Base-by-base conservation (phyloP, 2,113 vertebrate species). In the Ammodytes dubius region DNA sequence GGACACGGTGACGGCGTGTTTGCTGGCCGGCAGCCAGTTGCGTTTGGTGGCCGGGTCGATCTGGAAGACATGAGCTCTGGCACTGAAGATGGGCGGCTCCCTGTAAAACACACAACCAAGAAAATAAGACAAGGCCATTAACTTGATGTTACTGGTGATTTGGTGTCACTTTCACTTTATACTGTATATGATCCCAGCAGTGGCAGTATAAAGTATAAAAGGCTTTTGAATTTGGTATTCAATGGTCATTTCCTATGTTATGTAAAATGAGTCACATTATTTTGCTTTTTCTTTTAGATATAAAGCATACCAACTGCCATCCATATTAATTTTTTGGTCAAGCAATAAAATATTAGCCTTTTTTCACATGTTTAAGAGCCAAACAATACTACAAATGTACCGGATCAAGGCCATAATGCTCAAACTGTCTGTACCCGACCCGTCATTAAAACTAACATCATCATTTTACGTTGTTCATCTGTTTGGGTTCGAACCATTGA, bases 71-170 rank as follows among this genome's bases (percentile, higher is more conserved):
- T 99, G 98, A 3, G 98, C 98, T 89, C 97, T 94, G 56, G 97
- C 95, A 88, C 97, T 99, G 95, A 97, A 99, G 87, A 99, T 97
- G 0, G 98, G 97, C 93, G 98, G 97, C 92, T 99, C 98, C 96
- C 98, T 99, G 84, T 35, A 88, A 54, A 77, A 5, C 15, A 64
- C 35, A 73, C 52, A 60, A 61, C 50, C n/a, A 64, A 53, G 68
- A 71, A 57, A 65, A 10, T 12, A 71, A 3, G 56, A 47, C 4
- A 68, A 11, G 14, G 37, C 14, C 45, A 37, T 4, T 9, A 0
- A 35, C 7, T 58, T 27, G 0, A 49, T 13, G 3, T 58, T 49
- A 0, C 39, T 12, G 74, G 4, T 42, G 12, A 59, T 58, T 1
- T 37, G 14, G 7, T 49, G 54, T 42, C 37, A 57, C 4, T 12